phyloP scores from a whole-genome alignment of 2,888 invertebrate species.

The Acronicta psi region DNA sequence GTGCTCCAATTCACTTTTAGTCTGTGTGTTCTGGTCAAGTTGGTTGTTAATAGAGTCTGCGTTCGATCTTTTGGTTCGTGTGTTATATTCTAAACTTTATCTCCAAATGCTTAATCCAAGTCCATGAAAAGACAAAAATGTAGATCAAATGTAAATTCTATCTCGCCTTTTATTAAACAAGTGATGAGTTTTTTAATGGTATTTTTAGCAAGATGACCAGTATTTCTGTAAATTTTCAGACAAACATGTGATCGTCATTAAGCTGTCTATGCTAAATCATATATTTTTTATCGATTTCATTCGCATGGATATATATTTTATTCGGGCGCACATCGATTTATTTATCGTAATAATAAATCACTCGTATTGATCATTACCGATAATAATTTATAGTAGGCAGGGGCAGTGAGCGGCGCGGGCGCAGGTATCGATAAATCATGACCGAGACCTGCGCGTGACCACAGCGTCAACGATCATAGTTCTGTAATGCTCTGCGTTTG shows the following conservation, averaged over 20 bases:
- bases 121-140: too few species aligned
- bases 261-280: slow-evolving; percentile 56
- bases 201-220: too few species aligned
- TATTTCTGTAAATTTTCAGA: slow-evolving; percentile 1
- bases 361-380: slow-evolving; percentile 82
- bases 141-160: too few species aligned
- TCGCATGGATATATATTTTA: slow-evolving; percentile 67
- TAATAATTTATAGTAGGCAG: slow-evolving; percentile 84
- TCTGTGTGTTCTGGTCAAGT: too few species aligned
- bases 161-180: too few species aligned
- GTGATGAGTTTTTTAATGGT: too few species aligned
- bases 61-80: too few species aligned
- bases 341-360: slow-evolving; percentile 85
- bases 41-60: too few species aligned
- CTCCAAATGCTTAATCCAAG: too few species aligned
- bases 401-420: slow-evolving; percentile 63
- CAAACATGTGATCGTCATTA: slow-evolving; percentile 45
- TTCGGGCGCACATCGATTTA: slow-evolving; percentile 77
- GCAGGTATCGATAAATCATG: slow-evolving; percentile 71
- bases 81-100: too few species aligned
- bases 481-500: slow-evolving; percentile 52
- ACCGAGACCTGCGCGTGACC: slow-evolving; percentile 53
- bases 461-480: slow-evolving; percentile 49
- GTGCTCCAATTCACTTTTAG: too few species aligned
- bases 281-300: slow-evolving; percentile 60